Percentiles rank a stretch among this genome's conserved stretches.
phyloP scores from a whole-genome alignment of 1,140 invertebrate genomes.

The Acyrthosiphon pisum region DNA sequence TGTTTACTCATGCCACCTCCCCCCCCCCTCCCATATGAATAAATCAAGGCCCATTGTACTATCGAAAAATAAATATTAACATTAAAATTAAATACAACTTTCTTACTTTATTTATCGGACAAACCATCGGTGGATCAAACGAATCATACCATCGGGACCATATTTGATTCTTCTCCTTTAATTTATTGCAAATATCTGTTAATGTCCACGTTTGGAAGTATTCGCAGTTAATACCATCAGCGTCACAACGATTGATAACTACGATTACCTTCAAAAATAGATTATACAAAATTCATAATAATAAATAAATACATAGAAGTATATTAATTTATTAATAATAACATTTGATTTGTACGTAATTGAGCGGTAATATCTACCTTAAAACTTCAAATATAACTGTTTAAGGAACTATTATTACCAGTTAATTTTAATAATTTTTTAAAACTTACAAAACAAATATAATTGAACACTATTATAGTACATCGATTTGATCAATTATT shows the following conservation, averaged over 20 bases:
- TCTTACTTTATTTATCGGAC: too few species aligned
- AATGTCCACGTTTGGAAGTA: conserved; percentile 39
- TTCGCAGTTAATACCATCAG: conserved; percentile 51
- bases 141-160: conserved; percentile 23
- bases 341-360: too few species aligned
- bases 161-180: conserved; percentile 16
- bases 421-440: neutral
- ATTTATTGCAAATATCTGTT: neutral
- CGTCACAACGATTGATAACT: conserved; percentile 7
- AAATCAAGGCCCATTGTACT: too few species aligned
- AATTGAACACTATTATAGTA: neutral
- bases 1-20: too few species aligned
- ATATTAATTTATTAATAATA: too few species aligned
- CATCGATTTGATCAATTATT: too few species aligned
- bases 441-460: neutral
- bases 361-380: too few species aligned
- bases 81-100: too few species aligned
- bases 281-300: too few species aligned
- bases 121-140: neutral
- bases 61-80: too few species aligned
- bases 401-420: neutral
- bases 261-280: neutral
- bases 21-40: too few species aligned
- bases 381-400: neutral
- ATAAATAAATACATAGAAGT: too few species aligned